A percentile compares a stretch with the other conserved stretches of the same genome.
These are phyloP conservation scores for Cassiopea xamachana DNA, from an alignment of 30 jellyfish, hydroid and myxozoan genomes.

Conservation along the genomic window DNA sequence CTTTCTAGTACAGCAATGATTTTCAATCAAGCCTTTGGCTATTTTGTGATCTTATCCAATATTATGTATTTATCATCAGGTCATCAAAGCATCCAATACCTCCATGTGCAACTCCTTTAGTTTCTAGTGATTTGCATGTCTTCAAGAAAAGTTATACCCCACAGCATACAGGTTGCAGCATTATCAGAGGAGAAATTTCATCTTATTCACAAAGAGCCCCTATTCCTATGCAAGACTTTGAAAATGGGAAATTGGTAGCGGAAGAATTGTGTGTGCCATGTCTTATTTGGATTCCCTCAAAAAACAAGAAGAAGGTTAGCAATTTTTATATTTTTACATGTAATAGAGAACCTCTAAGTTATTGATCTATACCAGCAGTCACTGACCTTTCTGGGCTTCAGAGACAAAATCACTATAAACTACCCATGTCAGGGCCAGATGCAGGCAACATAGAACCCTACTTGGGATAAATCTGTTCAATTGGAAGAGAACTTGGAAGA, in stretches of 20 bases:
- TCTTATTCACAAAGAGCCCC: constrained; percentile 4
- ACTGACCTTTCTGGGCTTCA: too few relatives aligned
- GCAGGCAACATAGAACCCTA: too few relatives aligned
- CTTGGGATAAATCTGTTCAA: too few relatives aligned
- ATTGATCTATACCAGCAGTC: too few relatives aligned
- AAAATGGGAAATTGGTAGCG: neutral
- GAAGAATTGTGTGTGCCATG: constrained; percentile 17
- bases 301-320: constrained; percentile 21
- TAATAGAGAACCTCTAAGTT: too few relatives aligned
- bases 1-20: too few relatives aligned
- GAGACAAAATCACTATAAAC: too few relatives aligned
- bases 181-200: neutral
- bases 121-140: constrained; percentile 53
- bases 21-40: neutral
- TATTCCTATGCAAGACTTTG: constrained; percentile 25
- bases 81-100: constrained; percentile 39
- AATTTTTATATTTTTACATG: too few relatives aligned
- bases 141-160: neutral
- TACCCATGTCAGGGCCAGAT: too few relatives aligned
- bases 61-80: neutral
- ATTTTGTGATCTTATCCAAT: too few relatives aligned
- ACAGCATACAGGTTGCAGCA: neutral
- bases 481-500: too few relatives aligned
- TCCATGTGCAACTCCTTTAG: constrained; percentile 63
- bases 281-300: constrained; percentile 70